phyloP scores from a whole-genome alignment of 1,140 invertebrate genomes.

The Aphelinus atriplicis region DNA sequence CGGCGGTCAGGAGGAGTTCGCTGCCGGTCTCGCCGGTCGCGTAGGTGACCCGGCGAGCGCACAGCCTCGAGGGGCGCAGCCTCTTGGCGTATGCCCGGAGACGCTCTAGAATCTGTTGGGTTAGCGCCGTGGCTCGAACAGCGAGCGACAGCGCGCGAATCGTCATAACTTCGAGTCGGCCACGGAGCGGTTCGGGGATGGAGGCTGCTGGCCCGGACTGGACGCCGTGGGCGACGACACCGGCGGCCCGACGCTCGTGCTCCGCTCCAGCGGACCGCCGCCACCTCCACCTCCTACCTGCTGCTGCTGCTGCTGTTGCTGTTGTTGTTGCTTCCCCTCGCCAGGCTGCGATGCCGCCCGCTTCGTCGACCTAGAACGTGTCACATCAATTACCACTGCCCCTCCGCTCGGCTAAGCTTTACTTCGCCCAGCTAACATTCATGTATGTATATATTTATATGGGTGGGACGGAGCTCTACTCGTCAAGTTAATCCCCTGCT shows the following conservation, averaged over 20 bases:
- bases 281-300: not conserved
- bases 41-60: too few species aligned
- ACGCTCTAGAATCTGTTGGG: too few species aligned
- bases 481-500: too few species aligned
- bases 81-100: too few species aligned
- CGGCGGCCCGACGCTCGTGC: conserved; percentile 58
- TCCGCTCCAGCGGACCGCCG: conserved; percentile 51
- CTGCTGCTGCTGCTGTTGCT: not conserved
- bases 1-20: too few species aligned
- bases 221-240: conserved; percentile 27
- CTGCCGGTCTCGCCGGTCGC: too few species aligned
- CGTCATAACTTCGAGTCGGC: conserved; percentile 62
- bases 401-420: too few species aligned
- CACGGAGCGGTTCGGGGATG: conserved; percentile 47
- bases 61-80: too few species aligned
- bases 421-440: too few species aligned
- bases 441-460: too few species aligned
- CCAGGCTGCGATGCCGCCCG: conserved; percentile 58
- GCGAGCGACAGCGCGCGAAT: conserved; percentile 62
- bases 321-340: conserved; percentile 40
- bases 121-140: conserved; percentile 60
- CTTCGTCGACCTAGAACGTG: conserved; percentile 62
- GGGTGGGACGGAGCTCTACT: too few species aligned
- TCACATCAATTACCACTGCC: conserved; percentile 15
- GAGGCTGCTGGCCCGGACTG: not conserved